These are phyloP conservation scores for Chunga burmeisteri DNA, from an alignment of 2,113 vertebrate species.

Conservation along the genomic window DNA sequence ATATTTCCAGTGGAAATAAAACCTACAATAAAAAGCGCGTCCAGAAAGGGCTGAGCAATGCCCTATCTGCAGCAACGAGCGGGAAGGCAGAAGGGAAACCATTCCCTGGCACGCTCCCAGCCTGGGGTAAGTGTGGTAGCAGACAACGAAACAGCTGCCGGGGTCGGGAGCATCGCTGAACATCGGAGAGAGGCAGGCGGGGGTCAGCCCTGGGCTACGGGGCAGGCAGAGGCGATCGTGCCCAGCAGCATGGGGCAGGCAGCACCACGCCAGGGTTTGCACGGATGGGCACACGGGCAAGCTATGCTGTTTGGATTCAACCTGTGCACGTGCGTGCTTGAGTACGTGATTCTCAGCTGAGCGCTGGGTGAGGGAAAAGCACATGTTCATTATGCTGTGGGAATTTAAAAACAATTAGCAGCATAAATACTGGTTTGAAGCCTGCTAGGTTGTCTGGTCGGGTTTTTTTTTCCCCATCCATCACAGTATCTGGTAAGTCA, in stretches of 20 bases:
- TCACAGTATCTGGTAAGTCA: neutral
- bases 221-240: neutral
- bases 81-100: neutral
- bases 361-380: neutral
- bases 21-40: neutral
- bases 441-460: neutral
- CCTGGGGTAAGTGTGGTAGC: neutral
- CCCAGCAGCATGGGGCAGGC: neutral
- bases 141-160: neutral
- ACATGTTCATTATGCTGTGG: accelerated
- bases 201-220: neutral
- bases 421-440: neutral
- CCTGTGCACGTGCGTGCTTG: accelerated
- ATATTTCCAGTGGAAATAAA: neutral
- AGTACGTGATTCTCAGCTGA: neutral
- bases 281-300: accelerated
- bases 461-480: neutral
- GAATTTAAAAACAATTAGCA: neutral
- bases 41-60: neutral
- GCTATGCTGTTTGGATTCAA: accelerated
- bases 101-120: neutral
- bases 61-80: neutral
- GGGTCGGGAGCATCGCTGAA: accelerated
- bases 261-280: accelerated
- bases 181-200: accelerated